Evolutionary conservation across 2,797 vertebrate genomes (phyloP).

Genomic region (Micrastur ruficollis): DNA sequence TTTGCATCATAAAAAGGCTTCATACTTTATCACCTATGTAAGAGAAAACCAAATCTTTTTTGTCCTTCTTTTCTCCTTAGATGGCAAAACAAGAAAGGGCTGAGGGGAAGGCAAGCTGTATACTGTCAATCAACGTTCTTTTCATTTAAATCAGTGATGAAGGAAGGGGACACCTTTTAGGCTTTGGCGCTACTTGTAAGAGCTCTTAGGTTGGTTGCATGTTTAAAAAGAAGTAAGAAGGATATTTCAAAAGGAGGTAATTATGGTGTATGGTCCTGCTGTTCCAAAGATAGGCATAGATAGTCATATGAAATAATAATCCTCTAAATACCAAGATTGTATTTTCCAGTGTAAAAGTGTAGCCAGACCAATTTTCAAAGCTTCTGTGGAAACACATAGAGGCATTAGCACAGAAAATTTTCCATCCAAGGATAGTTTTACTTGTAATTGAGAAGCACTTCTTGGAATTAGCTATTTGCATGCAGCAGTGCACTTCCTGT

Average conservation of each 20-base stretch:
- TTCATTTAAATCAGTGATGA: background rate
- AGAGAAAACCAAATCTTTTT: background rate
- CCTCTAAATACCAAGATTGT: background rate
- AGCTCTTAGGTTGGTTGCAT: background rate
- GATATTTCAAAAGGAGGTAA: background rate
- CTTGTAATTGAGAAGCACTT: background rate
- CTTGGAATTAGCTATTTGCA: background rate
- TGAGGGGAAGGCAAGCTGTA: background rate
- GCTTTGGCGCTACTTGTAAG: background rate
- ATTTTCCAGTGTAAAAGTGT: background rate
- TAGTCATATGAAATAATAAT: background rate
- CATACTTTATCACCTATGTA: rapidly evolving
- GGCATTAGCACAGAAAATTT: background rate
- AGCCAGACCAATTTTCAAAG: background rate
- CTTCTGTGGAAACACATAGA: background rate
- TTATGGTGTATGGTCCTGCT: background rate
- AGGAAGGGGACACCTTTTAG: background rate
- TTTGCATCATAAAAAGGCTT: background rate
- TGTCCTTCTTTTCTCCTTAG: background rate
- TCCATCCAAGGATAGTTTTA: background rate
- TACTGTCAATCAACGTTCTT: background rate
- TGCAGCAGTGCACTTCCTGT: background rate
- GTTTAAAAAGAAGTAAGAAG: background rate
- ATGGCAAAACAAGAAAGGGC: background rate
- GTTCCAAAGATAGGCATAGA: background rate